phyloP scores from a whole-genome alignment of 30 jellyfish, hydroid and myxozoan species.

The Sanderia malayensis region DNA sequence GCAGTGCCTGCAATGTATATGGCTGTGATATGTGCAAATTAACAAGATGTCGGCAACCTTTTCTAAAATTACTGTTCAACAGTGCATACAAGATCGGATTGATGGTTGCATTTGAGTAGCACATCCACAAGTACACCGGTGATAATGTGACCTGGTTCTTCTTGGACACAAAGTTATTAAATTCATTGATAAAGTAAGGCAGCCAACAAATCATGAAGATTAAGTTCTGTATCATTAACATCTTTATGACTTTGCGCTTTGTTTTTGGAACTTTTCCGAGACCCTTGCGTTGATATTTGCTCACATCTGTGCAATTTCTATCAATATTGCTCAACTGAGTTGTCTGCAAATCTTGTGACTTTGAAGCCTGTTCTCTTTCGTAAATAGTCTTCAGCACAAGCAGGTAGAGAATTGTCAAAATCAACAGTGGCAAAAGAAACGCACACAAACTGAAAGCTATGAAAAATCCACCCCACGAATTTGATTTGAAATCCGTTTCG shows the following conservation, averaged over 20 bases:
- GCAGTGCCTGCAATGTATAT: conserved; percentile 59
- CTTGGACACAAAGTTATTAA: conserved; percentile 24
- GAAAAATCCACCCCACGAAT: conserved; percentile 71
- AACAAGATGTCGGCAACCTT: conserved; percentile 67
- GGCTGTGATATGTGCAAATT: conserved; percentile 64
- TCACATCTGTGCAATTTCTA: conserved; percentile 3
- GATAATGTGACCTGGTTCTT: not conserved
- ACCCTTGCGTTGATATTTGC: conserved; percentile 29
- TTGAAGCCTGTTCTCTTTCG: conserved; percentile 31
- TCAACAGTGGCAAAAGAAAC: conserved; percentile 53
- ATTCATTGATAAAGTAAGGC: conserved; percentile 49
- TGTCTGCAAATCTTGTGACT: conserved; percentile 1
- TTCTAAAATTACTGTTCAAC: conserved; percentile 65
- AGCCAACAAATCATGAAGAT: conserved; percentile 67
- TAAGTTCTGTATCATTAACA: conserved; percentile 58
- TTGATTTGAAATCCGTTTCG: conserved; percentile 14
- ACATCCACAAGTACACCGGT: conserved; percentile 44
- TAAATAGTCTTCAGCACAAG: conserved; percentile 39
- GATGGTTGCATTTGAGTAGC: conserved; percentile 60
- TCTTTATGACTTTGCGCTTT: conserved; percentile 59
- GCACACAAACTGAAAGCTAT: conserved; percentile 38
- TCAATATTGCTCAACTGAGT: not conserved
- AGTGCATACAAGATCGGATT: conserved; percentile 67
- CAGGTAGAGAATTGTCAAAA: conserved; percentile 24
- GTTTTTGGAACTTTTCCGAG: conserved; percentile 79